Base-by-base conservation (phyloP, 23 tunicate species). In the Halocynthia aurantium region DNA sequence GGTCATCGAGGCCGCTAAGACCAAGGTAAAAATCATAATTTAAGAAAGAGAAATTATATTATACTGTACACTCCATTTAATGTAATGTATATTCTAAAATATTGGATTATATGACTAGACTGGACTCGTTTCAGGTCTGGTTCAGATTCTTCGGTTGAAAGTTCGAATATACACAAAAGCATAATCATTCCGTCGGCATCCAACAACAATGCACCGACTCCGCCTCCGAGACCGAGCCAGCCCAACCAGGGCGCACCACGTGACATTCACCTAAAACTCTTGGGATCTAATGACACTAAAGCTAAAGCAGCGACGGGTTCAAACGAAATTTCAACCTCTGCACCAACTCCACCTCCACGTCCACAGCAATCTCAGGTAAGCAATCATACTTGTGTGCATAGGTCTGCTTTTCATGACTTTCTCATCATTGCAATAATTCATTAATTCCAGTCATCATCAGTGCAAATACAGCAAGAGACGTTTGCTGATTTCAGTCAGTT, bases 1-100 rank as follows among this genome's bases (percentile, higher is more conserved):
- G 98, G 98, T 86, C 98, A 9, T 86, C 92, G 18, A 62, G 92
- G 19, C 88, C 90, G 21, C 74, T 92, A 50, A 62, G 80, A 78
- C 98, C 98, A 12, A 84, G 83, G 96, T 89, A 50, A 2, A 10
- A 10, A 49, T 51, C 12, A 15, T 60, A 60, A 15, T n/a, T 60
- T 60, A 15, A 4, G 2, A 60, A 60, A 60, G 17, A 60, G n/a
- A 15, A 60, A 15, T 15, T 15, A 60, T 15, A 15, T 60, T 60
- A 60, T 60, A 60, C n/a, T 15, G n/a, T 60, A 15, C 17, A 15
- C 17, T 60, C 17, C 17, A 60, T 2, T n/a, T 15, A 15, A 15
- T 60, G 64, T 60, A 60, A 60, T 15, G 64, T 60, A 60, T n/a
- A 15, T 60, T 60, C n/a, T 1, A 60, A 60, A 60, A 15, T 15